phyloP scores from a whole-genome alignment of 2,888 invertebrate genomes.

The Ernsta delagoae region DNA sequence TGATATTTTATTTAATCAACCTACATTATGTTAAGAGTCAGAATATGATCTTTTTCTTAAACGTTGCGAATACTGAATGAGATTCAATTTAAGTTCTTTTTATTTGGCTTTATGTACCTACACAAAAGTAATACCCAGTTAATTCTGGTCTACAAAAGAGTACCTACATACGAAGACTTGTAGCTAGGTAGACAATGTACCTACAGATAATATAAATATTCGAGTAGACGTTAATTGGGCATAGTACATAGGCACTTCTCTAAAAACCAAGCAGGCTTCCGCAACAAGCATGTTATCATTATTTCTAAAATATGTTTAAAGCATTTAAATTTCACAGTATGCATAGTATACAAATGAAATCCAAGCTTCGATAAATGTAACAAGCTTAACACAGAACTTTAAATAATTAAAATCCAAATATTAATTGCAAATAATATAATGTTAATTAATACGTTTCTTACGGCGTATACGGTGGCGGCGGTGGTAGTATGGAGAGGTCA shows the following conservation, averaged over 20 bases:
- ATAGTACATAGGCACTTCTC: neutral
- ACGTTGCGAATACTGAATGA: slow-evolving; percentile 12
- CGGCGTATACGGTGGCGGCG: slow-evolving; percentile 84
- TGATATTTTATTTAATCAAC: neutral
- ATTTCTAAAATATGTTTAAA: neutral
- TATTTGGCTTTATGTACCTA: slow-evolving; percentile 14
- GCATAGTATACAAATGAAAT: slow-evolving; percentile 7
- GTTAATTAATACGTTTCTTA: slow-evolving; percentile 47
- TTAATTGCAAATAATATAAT: neutral
- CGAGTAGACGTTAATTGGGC: neutral
- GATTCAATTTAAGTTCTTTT: slow-evolving; percentile 18
- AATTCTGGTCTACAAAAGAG: neutral
- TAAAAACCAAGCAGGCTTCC: neutral
- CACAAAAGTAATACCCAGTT: neutral
- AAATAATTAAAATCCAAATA: slow-evolving; percentile 1
- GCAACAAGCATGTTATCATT: neutral
- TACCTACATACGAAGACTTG: too few relatives aligned
- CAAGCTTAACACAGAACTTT: neutral
- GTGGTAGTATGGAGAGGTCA: slow-evolving; percentile 76
- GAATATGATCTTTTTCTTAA: slow-evolving; percentile 21
- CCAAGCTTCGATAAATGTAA: neutral
- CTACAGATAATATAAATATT: slow-evolving; percentile 1
- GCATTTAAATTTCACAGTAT: slow-evolving; percentile 23
- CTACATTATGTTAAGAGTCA: slow-evolving; percentile 4
- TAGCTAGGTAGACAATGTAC: too few relatives aligned